A percentile compares a stretch with the other conserved stretches of the same genome.
Evolutionary conservation across 1,140 invertebrate species (phyloP).

Genomic region (Helicoverpa armigera): DNA sequence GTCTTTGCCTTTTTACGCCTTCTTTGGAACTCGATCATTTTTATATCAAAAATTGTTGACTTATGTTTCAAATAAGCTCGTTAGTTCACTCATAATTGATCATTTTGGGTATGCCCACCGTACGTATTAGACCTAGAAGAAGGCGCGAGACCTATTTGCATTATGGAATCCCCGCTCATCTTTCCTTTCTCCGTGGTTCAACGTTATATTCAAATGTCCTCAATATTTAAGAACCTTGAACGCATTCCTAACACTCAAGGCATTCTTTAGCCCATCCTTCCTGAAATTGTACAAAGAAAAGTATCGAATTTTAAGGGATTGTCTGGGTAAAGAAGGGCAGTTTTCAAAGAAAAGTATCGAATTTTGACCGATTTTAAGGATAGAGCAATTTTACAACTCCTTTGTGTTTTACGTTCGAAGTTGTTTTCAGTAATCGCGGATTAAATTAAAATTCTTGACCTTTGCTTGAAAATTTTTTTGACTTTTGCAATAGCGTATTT

Average conservation of each 20-base stretch:
- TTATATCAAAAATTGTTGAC: no score
- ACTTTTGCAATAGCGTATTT: no score
- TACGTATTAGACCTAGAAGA: no score
- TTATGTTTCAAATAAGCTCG: no score
- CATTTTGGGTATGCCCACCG: no score
- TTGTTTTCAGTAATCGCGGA: neutral
- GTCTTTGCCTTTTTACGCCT: no score
- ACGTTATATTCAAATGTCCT: neutral
- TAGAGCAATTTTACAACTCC: neutral
- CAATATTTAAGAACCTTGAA: neutral
- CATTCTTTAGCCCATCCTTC: neutral
- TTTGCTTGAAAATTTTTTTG: no score
- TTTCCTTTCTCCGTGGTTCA: neutral
- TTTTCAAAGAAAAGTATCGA: neutral
- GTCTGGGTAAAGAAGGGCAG: neutral
- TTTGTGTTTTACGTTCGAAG: neutral
- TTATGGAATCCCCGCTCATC: no score
- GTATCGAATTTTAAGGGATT: neutral
- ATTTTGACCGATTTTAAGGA: neutral
- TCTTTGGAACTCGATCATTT: no score
- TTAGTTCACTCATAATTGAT: no score
- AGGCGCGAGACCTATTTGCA: no score
- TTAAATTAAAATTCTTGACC: no score
- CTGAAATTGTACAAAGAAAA: neutral
- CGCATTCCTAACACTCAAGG: neutral